A percentile compares a stretch with the other conserved stretches of the same genome.
These are phyloP conservation scores for Pseudomyrmex cubaensis DNA, from an alignment of 1,140 invertebrate species.

Conservation along the genomic window DNA sequence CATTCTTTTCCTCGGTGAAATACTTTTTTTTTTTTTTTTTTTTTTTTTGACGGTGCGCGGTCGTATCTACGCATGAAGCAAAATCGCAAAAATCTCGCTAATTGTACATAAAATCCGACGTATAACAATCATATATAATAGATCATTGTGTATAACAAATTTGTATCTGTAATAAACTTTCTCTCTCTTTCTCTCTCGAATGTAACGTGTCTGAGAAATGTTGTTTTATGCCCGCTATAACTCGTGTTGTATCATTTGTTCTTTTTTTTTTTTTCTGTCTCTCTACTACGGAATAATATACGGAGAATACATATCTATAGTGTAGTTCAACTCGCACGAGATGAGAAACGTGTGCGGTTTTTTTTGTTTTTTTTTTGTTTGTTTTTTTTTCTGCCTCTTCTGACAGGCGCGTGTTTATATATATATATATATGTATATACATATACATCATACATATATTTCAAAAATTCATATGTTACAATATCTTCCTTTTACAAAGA, in stretches of 20 bases:
- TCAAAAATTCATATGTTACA: constrained; percentile 7
- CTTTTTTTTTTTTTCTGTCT: constrained; percentile 7
- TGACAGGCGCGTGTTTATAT: too few relatives aligned
- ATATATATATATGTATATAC: constrained; percentile 42
- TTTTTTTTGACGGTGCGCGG: background rate
- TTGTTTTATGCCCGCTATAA: constrained; percentile 5
- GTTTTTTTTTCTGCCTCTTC: too few relatives aligned
- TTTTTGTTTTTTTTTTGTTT: too few relatives aligned
- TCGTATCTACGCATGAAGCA: constrained; percentile 42
- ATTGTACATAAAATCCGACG: constrained; percentile 49
- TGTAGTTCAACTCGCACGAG: constrained; percentile 44
- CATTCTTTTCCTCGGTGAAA: constrained; percentile 47
- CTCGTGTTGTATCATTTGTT: constrained; percentile 15
- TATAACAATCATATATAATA: constrained; percentile 47
- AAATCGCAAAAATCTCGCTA: constrained; percentile 48
- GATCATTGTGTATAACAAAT: constrained; percentile 46
- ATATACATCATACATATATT: constrained; percentile 20
- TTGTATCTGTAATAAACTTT: constrained; percentile 50
- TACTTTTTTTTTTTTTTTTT: constrained; percentile 12
- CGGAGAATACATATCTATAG: constrained; percentile 23
- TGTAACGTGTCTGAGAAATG: constrained; percentile 31
- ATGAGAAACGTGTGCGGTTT: constrained; percentile 32
- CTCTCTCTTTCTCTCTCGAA: constrained; percentile 25
- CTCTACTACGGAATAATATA: constrained; percentile 20
- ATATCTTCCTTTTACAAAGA: constrained; percentile 61